A percentile compares a stretch with the other conserved stretches of the same genome.
These are phyloP conservation scores for Mus minutoides DNA, from an alignment of 2,797 vertebrate species.

Conservation along the genomic window DNA sequence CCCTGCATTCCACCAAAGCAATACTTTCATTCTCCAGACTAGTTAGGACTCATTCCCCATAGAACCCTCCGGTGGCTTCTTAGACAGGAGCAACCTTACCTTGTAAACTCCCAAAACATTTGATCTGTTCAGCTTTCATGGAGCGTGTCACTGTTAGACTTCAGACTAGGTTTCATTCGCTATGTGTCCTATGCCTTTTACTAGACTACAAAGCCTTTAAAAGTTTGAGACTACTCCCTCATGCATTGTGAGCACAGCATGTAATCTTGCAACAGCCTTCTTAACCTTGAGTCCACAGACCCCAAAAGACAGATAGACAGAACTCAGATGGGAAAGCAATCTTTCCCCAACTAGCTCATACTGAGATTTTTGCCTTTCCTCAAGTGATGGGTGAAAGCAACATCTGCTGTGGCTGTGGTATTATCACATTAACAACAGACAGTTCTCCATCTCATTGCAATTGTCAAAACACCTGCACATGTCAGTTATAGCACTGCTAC, in stretches of 20 bases:
- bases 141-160: background rate
- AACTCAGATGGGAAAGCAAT: conserved; percentile 25
- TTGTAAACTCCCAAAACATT: conserved; percentile 24
- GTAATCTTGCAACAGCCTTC: background rate
- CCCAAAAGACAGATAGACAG: conserved; percentile 15
- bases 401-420: background rate
- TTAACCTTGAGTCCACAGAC: background rate
- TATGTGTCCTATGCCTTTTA: background rate
- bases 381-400: conserved; percentile 8
- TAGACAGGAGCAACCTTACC: background rate
- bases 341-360: background rate
- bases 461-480: conserved; percentile 15
- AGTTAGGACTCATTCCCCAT: background rate
- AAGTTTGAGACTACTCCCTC: background rate
- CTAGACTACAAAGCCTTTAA: conserved; percentile 31
- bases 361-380: conserved; percentile 39
- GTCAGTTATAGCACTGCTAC: background rate
- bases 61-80: background rate
- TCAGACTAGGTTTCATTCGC: conserved; percentile 36
- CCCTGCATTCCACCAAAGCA: conserved; percentile 26
- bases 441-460: background rate
- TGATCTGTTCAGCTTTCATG: background rate
- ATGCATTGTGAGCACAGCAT: background rate
- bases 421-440: background rate
- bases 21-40: conserved; percentile 1